Evolutionary conservation across 2,113 vertebrate genomes (phyloP).

Genomic region (Cettia cetti): DNA sequence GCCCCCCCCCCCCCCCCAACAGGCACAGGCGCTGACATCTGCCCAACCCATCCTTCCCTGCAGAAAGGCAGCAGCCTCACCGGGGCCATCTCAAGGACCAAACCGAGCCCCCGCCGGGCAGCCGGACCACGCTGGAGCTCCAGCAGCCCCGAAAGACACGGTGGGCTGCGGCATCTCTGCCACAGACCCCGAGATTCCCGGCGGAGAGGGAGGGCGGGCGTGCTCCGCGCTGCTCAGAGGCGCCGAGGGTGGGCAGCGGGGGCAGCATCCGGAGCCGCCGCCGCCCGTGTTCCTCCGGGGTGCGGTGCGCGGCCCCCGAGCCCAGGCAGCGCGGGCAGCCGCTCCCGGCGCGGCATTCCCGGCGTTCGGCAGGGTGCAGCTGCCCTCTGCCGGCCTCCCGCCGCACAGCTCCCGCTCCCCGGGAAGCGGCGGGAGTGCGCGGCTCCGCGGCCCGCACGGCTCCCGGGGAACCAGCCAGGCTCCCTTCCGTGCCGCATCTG

Average conservation of each 20-base stretch:
- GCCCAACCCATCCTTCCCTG: not conserved
- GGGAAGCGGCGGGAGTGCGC: not conserved
- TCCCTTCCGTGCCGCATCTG: not conserved
- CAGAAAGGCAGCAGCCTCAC: not conserved
- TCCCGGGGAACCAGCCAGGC: rapidly evolving
- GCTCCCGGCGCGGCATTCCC: not conserved
- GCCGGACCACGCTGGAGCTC: not conserved
- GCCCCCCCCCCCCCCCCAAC: no score
- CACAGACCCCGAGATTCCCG: rapidly evolving
- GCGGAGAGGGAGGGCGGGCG: not conserved
- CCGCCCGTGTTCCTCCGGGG: rapidly evolving
- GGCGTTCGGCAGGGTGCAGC: conserved; percentile 34
- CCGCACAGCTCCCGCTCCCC: not conserved
- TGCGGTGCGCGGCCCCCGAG: not conserved
- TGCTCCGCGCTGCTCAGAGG: not conserved
- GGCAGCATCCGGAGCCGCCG: not conserved
- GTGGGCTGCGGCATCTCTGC: not conserved
- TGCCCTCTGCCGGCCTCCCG: conserved; percentile 68
- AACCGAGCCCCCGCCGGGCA: rapidly evolving
- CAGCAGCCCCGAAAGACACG: not conserved
- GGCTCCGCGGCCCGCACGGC: not conserved
- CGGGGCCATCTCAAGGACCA: not conserved
- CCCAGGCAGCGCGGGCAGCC: not conserved
- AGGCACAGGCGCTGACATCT: rapidly evolving
- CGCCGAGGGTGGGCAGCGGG: not conserved